Evolutionary conservation across 1,140 invertebrate species (phyloP).

Genomic region (Achroia grisella): DNA sequence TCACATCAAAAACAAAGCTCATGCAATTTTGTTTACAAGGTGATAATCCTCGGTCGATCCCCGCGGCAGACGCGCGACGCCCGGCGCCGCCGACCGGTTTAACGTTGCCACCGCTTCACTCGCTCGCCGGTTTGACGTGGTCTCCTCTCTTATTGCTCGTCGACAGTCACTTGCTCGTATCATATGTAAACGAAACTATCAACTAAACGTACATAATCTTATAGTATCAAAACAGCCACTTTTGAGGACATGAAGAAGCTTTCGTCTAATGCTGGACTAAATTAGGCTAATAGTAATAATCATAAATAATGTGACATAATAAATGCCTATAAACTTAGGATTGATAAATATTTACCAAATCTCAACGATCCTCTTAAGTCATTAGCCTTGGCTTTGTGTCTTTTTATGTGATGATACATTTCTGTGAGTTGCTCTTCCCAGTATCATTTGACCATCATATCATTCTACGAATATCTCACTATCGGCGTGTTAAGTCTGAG

Average conservation of each 20-base stretch:
- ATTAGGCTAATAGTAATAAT: too few relatives aligned
- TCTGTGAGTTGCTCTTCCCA: slow-evolving; percentile 32
- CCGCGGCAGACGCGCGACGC: slow-evolving; percentile 40
- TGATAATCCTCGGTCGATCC: slow-evolving; percentile 58
- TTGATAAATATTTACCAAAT: too few relatives aligned
- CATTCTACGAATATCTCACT: slow-evolving; percentile 65
- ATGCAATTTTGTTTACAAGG: slow-evolving; percentile 68
- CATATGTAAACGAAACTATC: slow-evolving; percentile 61
- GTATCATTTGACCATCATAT: slow-evolving; percentile 45
- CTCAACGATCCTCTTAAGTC: background rate
- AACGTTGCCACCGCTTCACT: slow-evolving; percentile 51
- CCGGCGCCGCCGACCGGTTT: slow-evolving; percentile 67
- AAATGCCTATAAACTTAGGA: too few relatives aligned
- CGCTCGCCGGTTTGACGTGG: slow-evolving; percentile 63
- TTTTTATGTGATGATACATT: slow-evolving; percentile 24
- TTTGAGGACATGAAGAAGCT: too few relatives aligned
- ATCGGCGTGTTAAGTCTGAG: slow-evolving; percentile 56
- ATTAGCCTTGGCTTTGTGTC: slow-evolving; percentile 42
- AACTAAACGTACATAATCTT: slow-evolving; percentile 7
- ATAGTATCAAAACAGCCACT: too few relatives aligned
- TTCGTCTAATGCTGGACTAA: too few relatives aligned
- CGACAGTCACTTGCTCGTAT: slow-evolving; percentile 45
- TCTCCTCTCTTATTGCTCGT: slow-evolving; percentile 57
- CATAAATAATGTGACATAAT: too few relatives aligned
- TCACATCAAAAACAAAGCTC: slow-evolving; percentile 42